phyloP scores from a whole-genome alignment of 2,113 vertebrate species.

The Nansenia antarctica region DNA sequence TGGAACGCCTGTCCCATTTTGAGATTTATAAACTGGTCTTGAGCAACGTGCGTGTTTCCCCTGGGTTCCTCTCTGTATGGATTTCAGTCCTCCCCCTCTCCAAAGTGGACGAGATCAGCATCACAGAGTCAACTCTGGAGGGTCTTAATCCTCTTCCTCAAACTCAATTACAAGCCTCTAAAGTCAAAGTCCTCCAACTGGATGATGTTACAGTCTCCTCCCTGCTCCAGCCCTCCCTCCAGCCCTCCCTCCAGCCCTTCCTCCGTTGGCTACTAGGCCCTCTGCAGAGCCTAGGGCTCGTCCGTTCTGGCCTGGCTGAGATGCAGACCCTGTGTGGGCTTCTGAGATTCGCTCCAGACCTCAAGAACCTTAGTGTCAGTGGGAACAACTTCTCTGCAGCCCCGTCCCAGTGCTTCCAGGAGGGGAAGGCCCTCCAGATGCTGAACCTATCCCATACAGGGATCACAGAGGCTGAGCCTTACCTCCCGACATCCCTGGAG shows the following conservation, averaged over 20 bases:
- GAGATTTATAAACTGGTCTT: not conserved
- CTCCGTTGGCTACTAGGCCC: constrained; percentile 6
- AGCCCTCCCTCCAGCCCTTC: not conserved
- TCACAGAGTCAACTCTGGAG: not conserved
- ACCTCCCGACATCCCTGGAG: not conserved
- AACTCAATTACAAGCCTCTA: not conserved
- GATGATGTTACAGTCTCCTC: not conserved
- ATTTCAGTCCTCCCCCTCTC: not conserved
- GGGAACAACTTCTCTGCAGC: constrained; percentile 12
- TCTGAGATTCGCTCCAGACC: constrained; percentile 2
- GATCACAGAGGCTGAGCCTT: not conserved
- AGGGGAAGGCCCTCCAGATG: not conserved
- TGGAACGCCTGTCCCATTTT: no score
- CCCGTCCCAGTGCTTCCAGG: not conserved
- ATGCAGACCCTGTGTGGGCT: not conserved
- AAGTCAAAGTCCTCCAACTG: not conserved
- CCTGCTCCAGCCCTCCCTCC: constrained; percentile 1
- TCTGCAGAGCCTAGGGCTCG: not conserved
- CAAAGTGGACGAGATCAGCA: not conserved
- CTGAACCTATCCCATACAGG: constrained; percentile 24
- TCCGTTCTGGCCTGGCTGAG: constrained; percentile 1
- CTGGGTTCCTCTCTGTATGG: not conserved
- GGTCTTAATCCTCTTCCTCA: no score
- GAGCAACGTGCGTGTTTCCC: not conserved
- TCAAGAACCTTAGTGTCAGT: constrained; percentile 28